These are phyloP conservation scores for Mactromeris polynyma DNA, from an alignment of 2,888 invertebrate genomes.

Conservation along the genomic window DNA sequence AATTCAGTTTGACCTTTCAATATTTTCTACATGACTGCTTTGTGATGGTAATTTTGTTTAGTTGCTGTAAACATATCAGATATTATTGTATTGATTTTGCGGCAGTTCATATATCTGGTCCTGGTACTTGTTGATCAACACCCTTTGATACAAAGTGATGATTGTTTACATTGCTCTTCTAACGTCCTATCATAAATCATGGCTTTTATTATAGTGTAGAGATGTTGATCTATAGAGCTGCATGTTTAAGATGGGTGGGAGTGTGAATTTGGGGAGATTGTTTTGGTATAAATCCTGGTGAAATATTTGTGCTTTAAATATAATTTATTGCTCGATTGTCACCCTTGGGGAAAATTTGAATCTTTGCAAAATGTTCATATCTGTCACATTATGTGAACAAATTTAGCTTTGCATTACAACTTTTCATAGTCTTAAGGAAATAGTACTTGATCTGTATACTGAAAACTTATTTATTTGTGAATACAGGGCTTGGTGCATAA, in stretches of 20 bases:
- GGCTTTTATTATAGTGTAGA: not conserved
- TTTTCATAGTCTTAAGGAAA: too few species aligned
- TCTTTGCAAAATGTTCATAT: too few species aligned
- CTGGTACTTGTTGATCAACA: slow-evolving; percentile 12
- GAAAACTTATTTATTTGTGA: too few species aligned
- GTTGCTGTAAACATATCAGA: not conserved
- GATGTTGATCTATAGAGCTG: not conserved
- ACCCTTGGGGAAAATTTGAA: too few species aligned
- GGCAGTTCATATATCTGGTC: not conserved
- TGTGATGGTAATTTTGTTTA: slow-evolving; percentile 1
- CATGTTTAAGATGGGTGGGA: not conserved
- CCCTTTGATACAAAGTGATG: not conserved
- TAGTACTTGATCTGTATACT: too few species aligned
- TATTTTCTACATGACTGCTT: not conserved
- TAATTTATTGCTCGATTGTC: too few species aligned
- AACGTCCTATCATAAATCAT: slow-evolving; percentile 5
- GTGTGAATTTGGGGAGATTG: too few species aligned
- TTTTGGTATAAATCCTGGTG: too few species aligned
- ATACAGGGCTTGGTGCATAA: too few species aligned
- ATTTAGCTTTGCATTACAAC: too few species aligned
- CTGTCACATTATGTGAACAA: too few species aligned
- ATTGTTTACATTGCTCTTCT: slow-evolving; percentile 1
- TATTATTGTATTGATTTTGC: not conserved
- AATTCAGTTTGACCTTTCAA: not conserved
- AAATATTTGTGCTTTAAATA: too few species aligned